Evolutionary conservation across 2,113 vertebrate species (phyloP).

Genomic region (Ahaetulla prasina): DNA sequence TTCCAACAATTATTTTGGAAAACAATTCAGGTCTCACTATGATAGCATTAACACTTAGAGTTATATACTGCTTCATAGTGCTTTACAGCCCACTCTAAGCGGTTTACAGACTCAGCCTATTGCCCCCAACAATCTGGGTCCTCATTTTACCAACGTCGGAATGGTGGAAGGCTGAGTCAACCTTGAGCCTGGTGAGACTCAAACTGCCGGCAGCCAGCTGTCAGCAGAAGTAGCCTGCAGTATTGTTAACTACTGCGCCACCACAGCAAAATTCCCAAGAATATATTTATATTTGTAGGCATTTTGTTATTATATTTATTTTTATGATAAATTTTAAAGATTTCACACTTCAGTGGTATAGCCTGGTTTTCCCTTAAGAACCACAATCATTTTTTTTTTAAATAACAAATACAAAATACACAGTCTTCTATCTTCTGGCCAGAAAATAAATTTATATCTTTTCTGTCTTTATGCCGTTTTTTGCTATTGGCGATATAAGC

Average conservation of each 20-base stretch:
- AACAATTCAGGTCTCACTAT: not conserved
- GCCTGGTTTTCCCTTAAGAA: not conserved
- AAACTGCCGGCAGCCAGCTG: too few species aligned
- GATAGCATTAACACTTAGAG: not conserved
- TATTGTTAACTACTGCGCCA: not conserved
- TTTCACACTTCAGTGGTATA: not conserved
- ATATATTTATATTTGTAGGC: not conserved
- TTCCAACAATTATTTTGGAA: not conserved
- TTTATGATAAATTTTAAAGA: not conserved
- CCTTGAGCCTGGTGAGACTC: too few species aligned
- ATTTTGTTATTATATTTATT: not conserved
- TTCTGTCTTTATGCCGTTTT: not conserved
- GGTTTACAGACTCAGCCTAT: too few species aligned
- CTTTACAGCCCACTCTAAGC: too few species aligned
- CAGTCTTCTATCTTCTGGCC: not conserved
- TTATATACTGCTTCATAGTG: too few species aligned
- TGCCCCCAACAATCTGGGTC: too few species aligned
- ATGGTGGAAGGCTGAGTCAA: too few species aligned
- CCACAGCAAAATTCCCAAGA: not conserved
- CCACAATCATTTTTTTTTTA: not conserved
- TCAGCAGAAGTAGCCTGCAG: too few species aligned
- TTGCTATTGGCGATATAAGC: not conserved
- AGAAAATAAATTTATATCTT: not conserved
- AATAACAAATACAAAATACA: not conserved
- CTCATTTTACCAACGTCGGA: too few species aligned